Evolutionary conservation across 2,888 invertebrate genomes (phyloP).

Genomic region (Lacanobia oleracea): DNA sequence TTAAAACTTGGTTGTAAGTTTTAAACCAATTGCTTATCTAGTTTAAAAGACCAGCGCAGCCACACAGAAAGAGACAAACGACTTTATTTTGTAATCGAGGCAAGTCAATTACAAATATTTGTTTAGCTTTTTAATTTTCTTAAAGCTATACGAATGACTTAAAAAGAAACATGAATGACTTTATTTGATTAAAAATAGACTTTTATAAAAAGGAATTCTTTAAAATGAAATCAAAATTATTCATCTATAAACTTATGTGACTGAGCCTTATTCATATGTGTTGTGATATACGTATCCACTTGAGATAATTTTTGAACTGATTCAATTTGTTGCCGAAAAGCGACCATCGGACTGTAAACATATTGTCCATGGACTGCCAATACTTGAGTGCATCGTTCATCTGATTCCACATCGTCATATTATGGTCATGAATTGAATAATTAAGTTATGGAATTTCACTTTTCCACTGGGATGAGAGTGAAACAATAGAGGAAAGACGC

Average conservation of each 20-base stretch:
- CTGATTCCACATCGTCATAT: constrained; percentile 34
- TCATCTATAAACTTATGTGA: background rate
- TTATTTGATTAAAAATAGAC: background rate
- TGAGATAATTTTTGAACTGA: constrained; percentile 59
- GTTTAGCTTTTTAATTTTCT: no score
- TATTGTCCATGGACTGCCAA: constrained; percentile 38
- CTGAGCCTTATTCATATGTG: background rate
- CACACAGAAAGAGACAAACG: background rate
- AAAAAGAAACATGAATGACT: no score
- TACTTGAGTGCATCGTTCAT: constrained; percentile 40
- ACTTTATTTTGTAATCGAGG: background rate
- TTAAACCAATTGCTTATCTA: background rate
- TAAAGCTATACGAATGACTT: background rate
- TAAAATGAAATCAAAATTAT: background rate
- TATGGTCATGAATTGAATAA: constrained; percentile 41
- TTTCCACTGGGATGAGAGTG: background rate
- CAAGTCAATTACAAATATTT: background rate
- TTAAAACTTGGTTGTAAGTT: no score
- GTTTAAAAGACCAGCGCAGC: background rate
- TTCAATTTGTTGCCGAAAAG: constrained; percentile 60
- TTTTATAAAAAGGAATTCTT: background rate
- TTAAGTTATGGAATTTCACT: constrained; percentile 24
- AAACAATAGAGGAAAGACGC: constrained; percentile 6
- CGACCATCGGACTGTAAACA: constrained; percentile 40
- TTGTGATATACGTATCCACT: constrained; percentile 40